These are phyloP conservation scores for Sinodicranocentrus sp. DNA, from an alignment of 2,888 invertebrate species.

Conservation along the genomic window DNA sequence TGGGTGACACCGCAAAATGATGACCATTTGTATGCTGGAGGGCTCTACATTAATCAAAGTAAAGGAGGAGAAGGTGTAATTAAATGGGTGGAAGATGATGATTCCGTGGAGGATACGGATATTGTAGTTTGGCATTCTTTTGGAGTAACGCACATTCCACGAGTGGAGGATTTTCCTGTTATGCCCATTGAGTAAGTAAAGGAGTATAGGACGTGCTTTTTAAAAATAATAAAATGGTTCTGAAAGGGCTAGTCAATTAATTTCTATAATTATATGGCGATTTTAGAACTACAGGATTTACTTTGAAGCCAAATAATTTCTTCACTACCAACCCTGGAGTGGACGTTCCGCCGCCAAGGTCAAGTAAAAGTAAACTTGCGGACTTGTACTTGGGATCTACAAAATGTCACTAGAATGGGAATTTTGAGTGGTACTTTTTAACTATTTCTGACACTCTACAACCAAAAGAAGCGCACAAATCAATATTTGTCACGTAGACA, in stretches of 20 bases:
- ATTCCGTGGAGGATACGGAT: conserved; percentile 69
- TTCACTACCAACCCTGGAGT: conserved; percentile 45
- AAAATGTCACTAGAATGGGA: conserved; percentile 33
- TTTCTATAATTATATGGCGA: too few species aligned
- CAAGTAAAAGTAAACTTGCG: conserved; percentile 47
- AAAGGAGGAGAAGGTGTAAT: conserved; percentile 67
- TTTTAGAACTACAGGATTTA: conserved; percentile 61
- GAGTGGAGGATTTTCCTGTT: conserved; percentile 71
- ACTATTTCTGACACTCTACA: too few species aligned
- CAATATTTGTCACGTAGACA: too few species aligned
- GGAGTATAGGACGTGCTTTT: too few species aligned
- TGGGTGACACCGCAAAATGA: conserved; percentile 72
- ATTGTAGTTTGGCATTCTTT: conserved; percentile 74
- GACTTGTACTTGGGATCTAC: conserved; percentile 50
- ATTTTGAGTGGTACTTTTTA: too few species aligned
- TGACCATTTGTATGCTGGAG: conserved; percentile 70
- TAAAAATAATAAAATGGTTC: too few species aligned
- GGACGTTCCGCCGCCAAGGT: conserved; percentile 44
- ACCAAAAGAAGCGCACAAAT: too few species aligned
- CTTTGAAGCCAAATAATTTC: conserved; percentile 45
- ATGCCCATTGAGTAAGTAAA: too few species aligned
- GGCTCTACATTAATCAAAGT: conserved; percentile 65
- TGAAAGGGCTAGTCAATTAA: too few species aligned
- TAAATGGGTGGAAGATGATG: conserved; percentile 63
- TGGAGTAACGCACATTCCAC: conserved; percentile 72